phyloP scores from a whole-genome alignment of 2,888 invertebrate species.

The Drosophila anomelani region DNA sequence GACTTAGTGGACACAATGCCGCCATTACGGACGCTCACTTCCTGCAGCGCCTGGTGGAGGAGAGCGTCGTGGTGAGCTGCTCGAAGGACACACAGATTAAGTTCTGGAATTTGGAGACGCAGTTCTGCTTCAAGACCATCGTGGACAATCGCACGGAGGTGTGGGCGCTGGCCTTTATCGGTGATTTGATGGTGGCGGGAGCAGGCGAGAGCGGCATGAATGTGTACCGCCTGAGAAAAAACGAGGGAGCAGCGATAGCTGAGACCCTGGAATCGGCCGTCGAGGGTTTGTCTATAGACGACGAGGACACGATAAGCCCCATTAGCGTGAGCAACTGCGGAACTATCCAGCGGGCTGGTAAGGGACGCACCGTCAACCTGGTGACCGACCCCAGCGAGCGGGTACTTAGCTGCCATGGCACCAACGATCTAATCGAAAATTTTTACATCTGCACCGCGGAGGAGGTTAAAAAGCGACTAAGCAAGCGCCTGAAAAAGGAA shows the following conservation, averaged over 20 bases:
- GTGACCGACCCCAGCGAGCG: slow-evolving; percentile 89
- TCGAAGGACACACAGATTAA: slow-evolving; percentile 98
- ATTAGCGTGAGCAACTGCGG: slow-evolving; percentile 92
- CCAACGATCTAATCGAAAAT: slow-evolving; percentile 92
- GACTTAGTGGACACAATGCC: slow-evolving; percentile 96
- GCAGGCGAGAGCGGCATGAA: slow-evolving; percentile 93
- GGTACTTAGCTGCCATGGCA: slow-evolving; percentile 93
- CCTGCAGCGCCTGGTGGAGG: slow-evolving; percentile 85
- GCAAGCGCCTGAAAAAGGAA: slow-evolving; percentile 91
- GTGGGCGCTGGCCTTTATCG: slow-evolving; percentile 92
- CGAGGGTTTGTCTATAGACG: slow-evolving; percentile 81
- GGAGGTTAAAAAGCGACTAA: slow-evolving; percentile 89
- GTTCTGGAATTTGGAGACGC: slow-evolving; percentile 98
- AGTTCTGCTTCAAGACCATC: slow-evolving; percentile 97
- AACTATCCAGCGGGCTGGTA: slow-evolving; percentile 90
- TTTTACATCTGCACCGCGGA: slow-evolving; percentile 92
- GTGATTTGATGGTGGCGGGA: slow-evolving; percentile 94
- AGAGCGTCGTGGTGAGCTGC: slow-evolving; percentile 89
- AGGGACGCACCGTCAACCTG: slow-evolving; percentile 92
- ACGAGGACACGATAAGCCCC: slow-evolving; percentile 86
- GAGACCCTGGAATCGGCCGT: slow-evolving; percentile 85
- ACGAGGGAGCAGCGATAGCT: slow-evolving; percentile 74
- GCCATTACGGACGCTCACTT: slow-evolving; percentile 93
- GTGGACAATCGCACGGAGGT: slow-evolving; percentile 95
- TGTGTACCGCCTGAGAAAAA: slow-evolving; percentile 91